These are phyloP conservation scores for Psophia crepitans DNA, from an alignment of 2,113 vertebrate species.

Conservation along the genomic window DNA sequence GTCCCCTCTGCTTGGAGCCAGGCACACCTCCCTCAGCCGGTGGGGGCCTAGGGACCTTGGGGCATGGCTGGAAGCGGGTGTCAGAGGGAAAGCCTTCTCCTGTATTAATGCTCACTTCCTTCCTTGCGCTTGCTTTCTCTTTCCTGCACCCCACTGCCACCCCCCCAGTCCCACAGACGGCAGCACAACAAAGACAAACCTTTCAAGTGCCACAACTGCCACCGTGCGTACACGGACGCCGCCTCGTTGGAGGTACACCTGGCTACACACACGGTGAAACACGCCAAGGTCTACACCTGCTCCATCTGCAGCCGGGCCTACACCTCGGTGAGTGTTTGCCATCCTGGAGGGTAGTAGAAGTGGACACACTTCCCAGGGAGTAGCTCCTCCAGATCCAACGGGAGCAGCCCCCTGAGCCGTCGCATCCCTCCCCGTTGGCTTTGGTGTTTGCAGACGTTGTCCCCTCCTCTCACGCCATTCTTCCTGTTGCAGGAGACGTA, in stretches of 20 bases:
- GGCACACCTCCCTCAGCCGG: neutral
- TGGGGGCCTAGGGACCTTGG: neutral
- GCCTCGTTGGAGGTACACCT: conserved; percentile 93
- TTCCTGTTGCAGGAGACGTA: conserved; percentile 87
- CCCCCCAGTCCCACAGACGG: conserved; percentile 90
- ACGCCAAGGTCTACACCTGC: conserved; percentile 96
- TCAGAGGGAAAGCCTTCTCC: neutral
- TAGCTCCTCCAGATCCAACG: neutral
- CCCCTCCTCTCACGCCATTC: neutral
- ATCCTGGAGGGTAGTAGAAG: neutral
- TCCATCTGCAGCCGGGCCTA: conserved; percentile 97
- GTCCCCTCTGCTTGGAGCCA: neutral
- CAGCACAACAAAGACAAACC: conserved; percentile 99
- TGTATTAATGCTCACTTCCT: neutral
- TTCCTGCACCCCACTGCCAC: neutral
- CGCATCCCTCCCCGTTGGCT: accelerated
- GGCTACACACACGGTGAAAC: conserved; percentile 95
- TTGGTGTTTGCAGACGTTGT: accelerated
- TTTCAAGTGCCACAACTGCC: conserved; percentile 98
- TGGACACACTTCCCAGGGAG: neutral
- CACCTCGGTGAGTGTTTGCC: conserved; percentile 86
- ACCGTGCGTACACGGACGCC: conserved; percentile 92
- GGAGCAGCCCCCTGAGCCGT: neutral
- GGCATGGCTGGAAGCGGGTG: neutral
- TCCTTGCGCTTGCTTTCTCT: neutral